Conservation (phyloP, 2,113 vertebrate species). For the Megaceryle torquata region DNA sequence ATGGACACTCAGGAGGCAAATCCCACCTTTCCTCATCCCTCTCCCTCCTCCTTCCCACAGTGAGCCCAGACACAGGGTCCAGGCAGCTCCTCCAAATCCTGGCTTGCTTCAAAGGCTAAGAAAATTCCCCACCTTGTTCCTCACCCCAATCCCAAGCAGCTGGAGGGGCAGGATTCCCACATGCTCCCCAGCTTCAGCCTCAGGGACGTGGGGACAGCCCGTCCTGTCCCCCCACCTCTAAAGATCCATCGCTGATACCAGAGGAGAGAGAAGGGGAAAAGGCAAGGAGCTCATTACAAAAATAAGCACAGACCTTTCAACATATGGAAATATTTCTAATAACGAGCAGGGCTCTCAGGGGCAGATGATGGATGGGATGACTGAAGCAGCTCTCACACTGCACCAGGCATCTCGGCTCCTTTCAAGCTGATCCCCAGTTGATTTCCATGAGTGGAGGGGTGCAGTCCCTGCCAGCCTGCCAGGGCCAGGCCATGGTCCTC, state of each 20-base stretch:
- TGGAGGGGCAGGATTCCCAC: not conserved
- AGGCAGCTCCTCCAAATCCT: not conserved
- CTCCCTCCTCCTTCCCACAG: accelerated
- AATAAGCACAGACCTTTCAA: not conserved
- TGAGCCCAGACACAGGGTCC: not conserved
- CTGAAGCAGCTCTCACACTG: not conserved
- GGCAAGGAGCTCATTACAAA: not conserved
- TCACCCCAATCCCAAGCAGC: not conserved
- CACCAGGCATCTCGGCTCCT: not conserved
- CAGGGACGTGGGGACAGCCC: accelerated
- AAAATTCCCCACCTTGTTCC: not conserved
- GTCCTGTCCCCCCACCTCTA: not conserved
- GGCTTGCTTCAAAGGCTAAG: not conserved
- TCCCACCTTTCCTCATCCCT: not conserved
- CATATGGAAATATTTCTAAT: not conserved
- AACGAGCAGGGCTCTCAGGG: accelerated
- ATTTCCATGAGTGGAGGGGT: not conserved
- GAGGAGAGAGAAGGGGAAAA: not conserved
- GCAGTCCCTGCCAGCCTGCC: not conserved
- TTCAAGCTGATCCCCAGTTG: not conserved
- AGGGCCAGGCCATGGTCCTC: not conserved
- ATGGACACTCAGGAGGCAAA: not conserved
- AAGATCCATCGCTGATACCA: not conserved
- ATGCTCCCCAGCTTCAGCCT: not conserved
- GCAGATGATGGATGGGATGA: not conserved